Conservation (phyloP, 1,140 invertebrate genomes). For the Zaprionus ornatus region DNA sequence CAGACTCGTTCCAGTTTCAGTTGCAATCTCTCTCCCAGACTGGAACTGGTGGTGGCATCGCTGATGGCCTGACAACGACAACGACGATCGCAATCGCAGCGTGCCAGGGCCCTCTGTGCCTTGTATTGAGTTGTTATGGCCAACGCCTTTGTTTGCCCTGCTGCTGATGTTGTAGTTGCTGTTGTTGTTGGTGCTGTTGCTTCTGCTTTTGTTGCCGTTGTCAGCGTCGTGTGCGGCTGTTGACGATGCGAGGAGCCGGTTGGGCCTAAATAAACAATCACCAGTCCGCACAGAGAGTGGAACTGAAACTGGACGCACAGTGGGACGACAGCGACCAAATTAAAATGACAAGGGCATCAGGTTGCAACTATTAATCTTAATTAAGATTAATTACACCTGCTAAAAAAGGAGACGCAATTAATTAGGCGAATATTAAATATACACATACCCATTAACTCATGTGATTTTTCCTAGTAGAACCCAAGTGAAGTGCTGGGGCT, state of each 20-base stretch:
- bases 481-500: not conserved
- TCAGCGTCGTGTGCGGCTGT: slow-evolving; percentile 70
- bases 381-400: slow-evolving; percentile 12
- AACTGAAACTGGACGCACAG: slow-evolving; percentile 56
- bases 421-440: slow-evolving; percentile 5
- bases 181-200: slow-evolving; percentile 43
- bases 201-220: slow-evolving; percentile 26
- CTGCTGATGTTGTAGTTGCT: slow-evolving; percentile 28
- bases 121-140: slow-evolving; percentile 80
- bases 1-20: slow-evolving; percentile 24
- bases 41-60: not conserved
- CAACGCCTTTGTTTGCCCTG: slow-evolving; percentile 79
- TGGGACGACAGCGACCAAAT: slow-evolving; percentile 22
- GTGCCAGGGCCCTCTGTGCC: slow-evolving; percentile 25
- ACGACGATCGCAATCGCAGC: slow-evolving; percentile 40
- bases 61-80: slow-evolving; percentile 17
- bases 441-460: not conserved
- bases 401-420: not conserved
- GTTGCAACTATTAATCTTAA: slow-evolving; percentile 17
- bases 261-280: slow-evolving; percentile 73
- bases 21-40: not conserved
- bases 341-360: slow-evolving; percentile 1
- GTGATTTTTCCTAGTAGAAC: not conserved
- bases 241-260: slow-evolving; percentile 59
- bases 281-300: slow-evolving; percentile 34